Evolutionary conservation across 1,140 invertebrate species (phyloP).

Genomic region (Brachionus koreanus): DNA sequence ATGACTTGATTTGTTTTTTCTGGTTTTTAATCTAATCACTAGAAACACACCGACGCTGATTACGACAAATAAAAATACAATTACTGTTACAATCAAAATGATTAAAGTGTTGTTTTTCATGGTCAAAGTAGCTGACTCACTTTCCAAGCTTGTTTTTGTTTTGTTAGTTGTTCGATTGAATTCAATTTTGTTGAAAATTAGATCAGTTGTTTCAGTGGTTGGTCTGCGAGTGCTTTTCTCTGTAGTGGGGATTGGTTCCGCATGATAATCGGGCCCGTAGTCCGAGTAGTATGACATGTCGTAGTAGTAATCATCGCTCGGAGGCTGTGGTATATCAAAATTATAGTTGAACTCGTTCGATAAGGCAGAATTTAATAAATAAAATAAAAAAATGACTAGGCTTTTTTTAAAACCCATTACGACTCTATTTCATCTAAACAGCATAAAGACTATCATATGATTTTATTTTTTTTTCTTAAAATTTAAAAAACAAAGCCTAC

Average conservation of each 20-base stretch:
- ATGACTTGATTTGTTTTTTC: neutral
- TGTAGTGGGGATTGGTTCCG: neutral
- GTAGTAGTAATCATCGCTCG: constrained; percentile 18
- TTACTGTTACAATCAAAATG: neutral
- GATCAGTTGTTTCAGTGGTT: neutral
- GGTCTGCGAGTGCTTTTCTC: neutral
- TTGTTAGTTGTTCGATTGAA: neutral
- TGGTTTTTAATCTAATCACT: neutral
- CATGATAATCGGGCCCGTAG: neutral
- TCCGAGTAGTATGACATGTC: neutral
- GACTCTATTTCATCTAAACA: constrained; percentile 15
- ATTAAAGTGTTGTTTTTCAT: neutral
- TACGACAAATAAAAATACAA: neutral
- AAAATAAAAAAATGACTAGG: neutral
- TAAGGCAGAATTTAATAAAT: neutral
- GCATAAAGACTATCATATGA: neutral
- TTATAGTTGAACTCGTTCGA: constrained; percentile 5
- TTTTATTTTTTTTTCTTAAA: neutral
- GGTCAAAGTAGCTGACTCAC: neutral
- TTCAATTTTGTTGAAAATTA: neutral
- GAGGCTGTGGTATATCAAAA: neutral
- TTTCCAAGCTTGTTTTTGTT: neutral
- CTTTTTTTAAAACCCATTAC: neutral
- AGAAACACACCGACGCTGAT: neutral
- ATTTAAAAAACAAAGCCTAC: constrained; percentile 20